Base-by-base conservation (phyloP, 2,113 vertebrate genomes). In the Corydoras maculifer region DNA sequence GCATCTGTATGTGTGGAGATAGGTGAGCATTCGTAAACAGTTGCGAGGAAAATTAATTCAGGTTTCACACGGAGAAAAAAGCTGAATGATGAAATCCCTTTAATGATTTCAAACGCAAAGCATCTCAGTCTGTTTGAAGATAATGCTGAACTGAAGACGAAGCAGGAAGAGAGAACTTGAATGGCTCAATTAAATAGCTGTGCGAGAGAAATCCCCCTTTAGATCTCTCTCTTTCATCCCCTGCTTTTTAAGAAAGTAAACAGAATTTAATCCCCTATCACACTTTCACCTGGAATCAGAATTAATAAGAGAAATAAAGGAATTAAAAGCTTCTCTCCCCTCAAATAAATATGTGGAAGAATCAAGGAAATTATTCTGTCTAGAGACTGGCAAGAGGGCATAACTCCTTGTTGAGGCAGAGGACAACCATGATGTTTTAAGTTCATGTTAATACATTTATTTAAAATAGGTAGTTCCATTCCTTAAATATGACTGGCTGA, bases 81-180 rank as follows among this genome's bases (percentile, higher is more conserved):
- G 59, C 58, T 62, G 70, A 79, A 79, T 68, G 72, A 77, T 63
- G 72, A 77, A 79, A 77, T 69, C 57, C 60, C 68, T 85, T 85
- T 83, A 69, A 77, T 77, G 83, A 68, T 84, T 84, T 84, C 58
- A 79, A 69, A 84, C 32, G 73, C 75, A 75, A 69, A 61, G 48
- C 77, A 83, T 83, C 80, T 80, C 59, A 67, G 78, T 76, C 72
- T 77, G 69, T 85, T 83, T 87, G 83, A 84, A 84, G 86, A 86
- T 84, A 83, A 82, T 76, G 64, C 69, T 50, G 65, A 74, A 75
- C 71, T 73, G 62, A 63, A 72, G 66, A 62, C 63, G 73, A 72
- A 62, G 51, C 48, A 9, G 53, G 55, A 58, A 72, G 49, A 69
- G 67, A 60, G 62, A 72, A 82, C 75, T 77, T 80, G 63, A 75